These are phyloP conservation scores for Microcebus tavaratra DNA, from an alignment of 2,113 vertebrate genomes.

Conservation along the genomic window DNA sequence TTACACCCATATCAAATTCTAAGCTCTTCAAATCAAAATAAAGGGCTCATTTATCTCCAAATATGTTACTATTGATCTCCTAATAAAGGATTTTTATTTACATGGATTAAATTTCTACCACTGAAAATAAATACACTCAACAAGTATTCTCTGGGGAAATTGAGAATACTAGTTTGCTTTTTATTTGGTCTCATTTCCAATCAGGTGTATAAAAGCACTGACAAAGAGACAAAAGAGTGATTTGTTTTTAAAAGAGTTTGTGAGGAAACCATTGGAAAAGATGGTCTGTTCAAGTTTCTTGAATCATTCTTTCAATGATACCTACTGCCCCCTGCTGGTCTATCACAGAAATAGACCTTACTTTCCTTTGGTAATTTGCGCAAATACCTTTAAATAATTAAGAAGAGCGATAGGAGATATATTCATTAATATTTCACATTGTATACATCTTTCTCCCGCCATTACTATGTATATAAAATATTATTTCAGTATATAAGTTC, in stretches of 20 bases:
- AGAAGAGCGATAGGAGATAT: not conserved
- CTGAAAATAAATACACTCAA: slow-evolving; percentile 30
- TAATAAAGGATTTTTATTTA: not conserved
- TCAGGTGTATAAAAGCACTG: not conserved
- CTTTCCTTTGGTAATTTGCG: slow-evolving; percentile 5
- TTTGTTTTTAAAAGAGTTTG: not conserved
- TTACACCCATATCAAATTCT: not conserved
- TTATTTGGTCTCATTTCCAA: not conserved
- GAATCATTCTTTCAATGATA: slow-evolving; percentile 30
- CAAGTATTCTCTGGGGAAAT: not conserved
- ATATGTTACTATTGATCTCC: not conserved
- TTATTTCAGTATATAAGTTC: not conserved
- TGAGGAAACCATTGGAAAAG: not conserved
- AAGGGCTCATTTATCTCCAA: not conserved
- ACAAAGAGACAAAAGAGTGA: not conserved
- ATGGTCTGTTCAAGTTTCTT: not conserved
- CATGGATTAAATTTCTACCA: not conserved
- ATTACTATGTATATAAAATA: not conserved
- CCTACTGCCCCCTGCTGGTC: slow-evolving; percentile 71
- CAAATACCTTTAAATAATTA: not conserved
- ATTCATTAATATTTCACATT: not conserved
- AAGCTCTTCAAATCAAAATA: not conserved
- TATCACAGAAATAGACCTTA: not conserved
- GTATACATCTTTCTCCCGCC: not conserved
- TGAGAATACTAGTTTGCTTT: not conserved